Base-by-base conservation (phyloP, 1,140 invertebrate species). In the Formica exsecta region DNA sequence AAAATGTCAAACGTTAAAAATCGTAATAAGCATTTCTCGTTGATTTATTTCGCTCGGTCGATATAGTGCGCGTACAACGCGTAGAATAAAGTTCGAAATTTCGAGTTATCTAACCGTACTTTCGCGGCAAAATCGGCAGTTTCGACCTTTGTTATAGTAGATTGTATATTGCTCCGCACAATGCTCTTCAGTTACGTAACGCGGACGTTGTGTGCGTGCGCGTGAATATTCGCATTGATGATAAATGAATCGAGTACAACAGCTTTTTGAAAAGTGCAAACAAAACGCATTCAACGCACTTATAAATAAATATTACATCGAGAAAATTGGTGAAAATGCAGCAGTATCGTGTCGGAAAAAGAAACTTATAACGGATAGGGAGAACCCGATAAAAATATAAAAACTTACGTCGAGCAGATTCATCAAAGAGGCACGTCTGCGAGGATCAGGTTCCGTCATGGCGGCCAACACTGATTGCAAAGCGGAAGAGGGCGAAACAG, bases 401-500 rank as follows among this genome's bases (percentile, higher is more conserved):
- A 38, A 86, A 96, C 96, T 96, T 90, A 96, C 96, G 87, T 96
- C 96, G 16, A 96, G 93, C 11, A 96, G 93, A 94, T 96, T 95
- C 96, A 96, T 96, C 54, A 96, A 94, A 25, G 96, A 96, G 44
- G 96, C 96, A 84, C 96, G 94, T 73, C 95, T 92, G 74, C 93
- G 93, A 38, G 95, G 95, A 92, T 95, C 95, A 44, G 94, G 94
- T 74, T 95, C 94, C 64, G 96, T 96, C 96, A 96, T 96, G 64
- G 96, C 95, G 7, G 95, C 94, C 76, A 96, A 91, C 70, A 96
- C 95, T 54, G 95, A 95, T 91, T 96, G 96, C 22, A 96, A 93
- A 48, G 96, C 95, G 7, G 94, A 95, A 44, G 95, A 94, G 62
- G 94, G 94, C 80, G 94, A 96, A 88, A 96, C 94, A 41, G 95